phyloP scores from a whole-genome alignment of 2,888 invertebrate genomes.

The Drosophila leonis region DNA sequence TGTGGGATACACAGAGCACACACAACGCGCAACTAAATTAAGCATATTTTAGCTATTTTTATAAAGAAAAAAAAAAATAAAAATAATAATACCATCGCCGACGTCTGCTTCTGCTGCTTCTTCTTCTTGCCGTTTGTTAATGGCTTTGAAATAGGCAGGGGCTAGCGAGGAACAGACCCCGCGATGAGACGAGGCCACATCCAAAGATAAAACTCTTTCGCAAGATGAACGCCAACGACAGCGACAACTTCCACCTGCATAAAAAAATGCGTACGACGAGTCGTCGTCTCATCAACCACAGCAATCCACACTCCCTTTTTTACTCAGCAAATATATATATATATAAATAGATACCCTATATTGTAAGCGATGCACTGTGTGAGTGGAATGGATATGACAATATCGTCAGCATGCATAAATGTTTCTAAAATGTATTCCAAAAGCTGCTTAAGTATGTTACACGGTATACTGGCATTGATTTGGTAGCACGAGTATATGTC shows the following conservation, averaged over 20 bases:
- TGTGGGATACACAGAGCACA: constrained; percentile 72
- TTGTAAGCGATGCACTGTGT: neutral
- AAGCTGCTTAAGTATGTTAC: neutral
- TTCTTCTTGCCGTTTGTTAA: constrained; percentile 78
- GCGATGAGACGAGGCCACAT: constrained; percentile 27
- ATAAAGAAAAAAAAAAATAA: constrained; percentile 59
- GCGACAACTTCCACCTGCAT: constrained; percentile 77
- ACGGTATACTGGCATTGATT: neutral
- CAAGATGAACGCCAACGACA: constrained; percentile 64
- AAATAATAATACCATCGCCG: constrained; percentile 51
- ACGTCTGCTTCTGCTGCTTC: constrained; percentile 36
- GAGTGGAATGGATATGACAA: constrained; percentile 4
- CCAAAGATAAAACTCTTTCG: constrained; percentile 70
- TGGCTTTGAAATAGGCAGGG: constrained; percentile 75
- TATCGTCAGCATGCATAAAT: neutral
- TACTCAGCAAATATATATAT: constrained; percentile 3
- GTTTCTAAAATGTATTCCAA: neutral
- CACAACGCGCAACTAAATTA: constrained; percentile 71
- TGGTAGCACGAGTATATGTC: neutral
- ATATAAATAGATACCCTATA: constrained; percentile 25
- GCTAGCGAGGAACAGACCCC: constrained; percentile 34
- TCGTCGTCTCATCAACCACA: constrained; percentile 26
- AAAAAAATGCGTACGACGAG: constrained; percentile 39
- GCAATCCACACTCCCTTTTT: constrained; percentile 41
- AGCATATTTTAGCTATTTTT: constrained; percentile 80